phyloP scores from a whole-genome alignment of 2,797 vertebrate species.

The Amblyraja radiata region DNA sequence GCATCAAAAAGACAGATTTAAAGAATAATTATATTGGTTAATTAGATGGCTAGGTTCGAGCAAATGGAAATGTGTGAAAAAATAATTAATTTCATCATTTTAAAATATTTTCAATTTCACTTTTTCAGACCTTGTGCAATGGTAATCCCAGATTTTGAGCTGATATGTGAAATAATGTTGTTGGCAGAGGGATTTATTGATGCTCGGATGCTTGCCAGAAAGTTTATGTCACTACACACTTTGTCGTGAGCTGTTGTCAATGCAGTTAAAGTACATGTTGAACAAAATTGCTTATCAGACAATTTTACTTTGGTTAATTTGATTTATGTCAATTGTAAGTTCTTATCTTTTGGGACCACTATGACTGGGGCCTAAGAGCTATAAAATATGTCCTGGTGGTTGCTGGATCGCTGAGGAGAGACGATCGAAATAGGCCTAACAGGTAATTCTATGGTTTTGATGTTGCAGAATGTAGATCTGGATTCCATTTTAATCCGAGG shows the following conservation, averaged over 20 bases:
- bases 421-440: constrained; percentile 62
- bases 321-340: background rate
- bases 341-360: constrained; percentile 59
- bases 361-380: constrained; percentile 63
- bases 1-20: background rate
- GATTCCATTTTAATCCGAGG: constrained; percentile 37
- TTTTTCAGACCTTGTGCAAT: constrained; percentile 49
- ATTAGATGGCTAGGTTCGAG: background rate
- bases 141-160: constrained; percentile 71
- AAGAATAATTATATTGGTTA: background rate
- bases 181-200: constrained; percentile 68
- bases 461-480: background rate
- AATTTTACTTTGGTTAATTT: background rate
- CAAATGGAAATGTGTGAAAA: background rate
- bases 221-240: constrained; percentile 71
- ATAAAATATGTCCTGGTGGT: constrained; percentile 71
- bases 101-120: background rate
- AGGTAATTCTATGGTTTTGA: constrained; percentile 51
- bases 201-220: constrained; percentile 63
- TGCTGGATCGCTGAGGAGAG: constrained; percentile 65
- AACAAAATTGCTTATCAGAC: constrained; percentile 35
- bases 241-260: constrained; percentile 68
- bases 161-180: constrained; percentile 67
- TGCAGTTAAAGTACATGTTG: constrained; percentile 56
- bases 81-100: background rate